Evolutionary conservation across 2,797 vertebrate genomes (phyloP).

Genomic region (Crocodylus rhombifer): DNA sequence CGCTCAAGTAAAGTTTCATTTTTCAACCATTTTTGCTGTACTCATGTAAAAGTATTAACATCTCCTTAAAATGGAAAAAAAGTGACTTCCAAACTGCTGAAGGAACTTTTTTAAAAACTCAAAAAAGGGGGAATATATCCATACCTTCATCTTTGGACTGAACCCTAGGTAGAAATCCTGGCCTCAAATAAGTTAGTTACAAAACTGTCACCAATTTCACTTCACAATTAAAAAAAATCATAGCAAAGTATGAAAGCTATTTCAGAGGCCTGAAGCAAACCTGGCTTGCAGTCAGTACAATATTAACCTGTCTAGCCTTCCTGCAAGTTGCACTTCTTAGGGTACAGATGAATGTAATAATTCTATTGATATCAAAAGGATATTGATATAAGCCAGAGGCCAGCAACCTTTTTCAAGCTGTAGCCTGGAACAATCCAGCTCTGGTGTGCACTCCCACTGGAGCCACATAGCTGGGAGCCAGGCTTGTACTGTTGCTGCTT

Average conservation of each 20-base stretch:
- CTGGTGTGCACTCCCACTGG: too few species aligned
- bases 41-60: background rate
- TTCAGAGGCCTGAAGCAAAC: background rate
- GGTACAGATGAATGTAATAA: background rate
- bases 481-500: too few species aligned
- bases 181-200: background rate
- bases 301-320: background rate
- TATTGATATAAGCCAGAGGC: too few species aligned
- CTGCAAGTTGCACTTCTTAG: slow-evolving; percentile 27
- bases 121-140: background rate
- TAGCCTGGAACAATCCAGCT: too few species aligned
- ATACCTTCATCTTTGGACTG: background rate
- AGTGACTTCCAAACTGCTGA: background rate
- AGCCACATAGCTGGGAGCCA: too few species aligned
- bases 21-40: background rate
- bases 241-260: background rate
- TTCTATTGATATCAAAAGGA: too few species aligned
- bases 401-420: too few species aligned
- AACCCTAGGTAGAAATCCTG: background rate
- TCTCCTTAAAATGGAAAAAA: background rate
- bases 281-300: background rate
- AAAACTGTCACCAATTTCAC: background rate
- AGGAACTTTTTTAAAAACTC: background rate
- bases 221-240: background rate
- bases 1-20: background rate